Percentiles rank a stretch among this genome's conserved stretches.
Evolutionary conservation across 2,888 invertebrate species (phyloP).

Genomic region (Metallyticus violacea): DNA sequence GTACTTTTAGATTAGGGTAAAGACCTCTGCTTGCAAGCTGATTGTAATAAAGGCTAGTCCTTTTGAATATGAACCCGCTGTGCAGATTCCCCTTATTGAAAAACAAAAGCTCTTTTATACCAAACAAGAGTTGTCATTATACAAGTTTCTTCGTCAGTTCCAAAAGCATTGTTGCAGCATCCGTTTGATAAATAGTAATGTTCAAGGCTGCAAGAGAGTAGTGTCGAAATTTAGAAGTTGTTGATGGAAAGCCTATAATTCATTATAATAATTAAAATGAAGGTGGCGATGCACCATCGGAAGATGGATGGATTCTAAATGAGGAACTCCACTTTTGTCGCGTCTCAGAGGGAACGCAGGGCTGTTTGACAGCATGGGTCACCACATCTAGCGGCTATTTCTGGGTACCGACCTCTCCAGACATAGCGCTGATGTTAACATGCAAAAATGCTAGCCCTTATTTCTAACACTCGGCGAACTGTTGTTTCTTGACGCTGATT

Average conservation of each 20-base stretch:
- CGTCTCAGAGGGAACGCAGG: background rate
- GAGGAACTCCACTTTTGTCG: background rate
- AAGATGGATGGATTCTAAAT: constrained; percentile 10
- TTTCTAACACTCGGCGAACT: too few species aligned
- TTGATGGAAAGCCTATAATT: constrained; percentile 1
- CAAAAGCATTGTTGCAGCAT: too few species aligned
- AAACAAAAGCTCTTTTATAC: too few species aligned
- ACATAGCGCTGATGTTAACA: background rate
- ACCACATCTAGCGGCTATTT: background rate
- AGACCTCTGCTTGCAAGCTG: too few species aligned
- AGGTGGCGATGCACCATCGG: background rate
- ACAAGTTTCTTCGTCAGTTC: too few species aligned
- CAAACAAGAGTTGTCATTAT: too few species aligned
- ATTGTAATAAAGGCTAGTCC: too few species aligned
- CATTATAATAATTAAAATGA: constrained; percentile 16
- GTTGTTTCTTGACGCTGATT: too few species aligned
- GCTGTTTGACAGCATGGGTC: background rate
- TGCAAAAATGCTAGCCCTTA: background rate
- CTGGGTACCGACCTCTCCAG: background rate
- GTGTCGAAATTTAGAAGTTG: background rate
- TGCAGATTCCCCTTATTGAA: too few species aligned
- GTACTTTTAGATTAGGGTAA: too few species aligned
- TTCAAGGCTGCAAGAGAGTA: background rate
- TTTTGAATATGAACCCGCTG: too few species aligned
- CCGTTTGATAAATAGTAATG: too few species aligned